Evolutionary conservation across 2,888 invertebrate species (phyloP).

Genomic region (Glaucopsyche alexis): DNA sequence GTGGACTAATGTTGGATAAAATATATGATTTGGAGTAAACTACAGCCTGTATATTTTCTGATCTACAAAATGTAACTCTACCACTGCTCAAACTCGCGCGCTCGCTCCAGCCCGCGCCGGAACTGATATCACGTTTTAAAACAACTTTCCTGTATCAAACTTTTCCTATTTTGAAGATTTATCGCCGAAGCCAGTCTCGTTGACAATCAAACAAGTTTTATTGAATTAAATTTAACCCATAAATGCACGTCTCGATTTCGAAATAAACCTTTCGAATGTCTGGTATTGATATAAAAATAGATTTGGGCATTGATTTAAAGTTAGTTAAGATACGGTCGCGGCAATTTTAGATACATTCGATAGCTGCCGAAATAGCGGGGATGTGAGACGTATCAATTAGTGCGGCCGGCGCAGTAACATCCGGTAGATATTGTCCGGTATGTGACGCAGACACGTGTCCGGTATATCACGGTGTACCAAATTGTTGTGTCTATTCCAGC

Average conservation of each 20-base stretch:
- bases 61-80: neutral
- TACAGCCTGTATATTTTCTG: too few relatives aligned
- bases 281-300: neutral
- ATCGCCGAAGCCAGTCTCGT: neutral
- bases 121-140: constrained; percentile 17
- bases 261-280: neutral
- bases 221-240: neutral
- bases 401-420: neutral
- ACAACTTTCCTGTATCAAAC: constrained; percentile 8
- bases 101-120: neutral
- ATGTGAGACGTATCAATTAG: constrained; percentile 10
- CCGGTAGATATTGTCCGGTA: neutral
- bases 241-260: neutral
- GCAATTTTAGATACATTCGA: constrained; percentile 5
- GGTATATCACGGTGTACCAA: neutral
- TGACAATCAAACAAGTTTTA: constrained; percentile 10
- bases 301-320: neutral
- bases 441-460: neutral
- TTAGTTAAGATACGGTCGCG: neutral
- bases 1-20: too few relatives aligned
- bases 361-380: neutral
- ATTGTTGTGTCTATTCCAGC: neutral
- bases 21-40: too few relatives aligned
- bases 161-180: constrained; percentile 22
- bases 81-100: neutral